phyloP scores from a whole-genome alignment of 2,888 invertebrate species.

The Drosophila paramelanica region DNA sequence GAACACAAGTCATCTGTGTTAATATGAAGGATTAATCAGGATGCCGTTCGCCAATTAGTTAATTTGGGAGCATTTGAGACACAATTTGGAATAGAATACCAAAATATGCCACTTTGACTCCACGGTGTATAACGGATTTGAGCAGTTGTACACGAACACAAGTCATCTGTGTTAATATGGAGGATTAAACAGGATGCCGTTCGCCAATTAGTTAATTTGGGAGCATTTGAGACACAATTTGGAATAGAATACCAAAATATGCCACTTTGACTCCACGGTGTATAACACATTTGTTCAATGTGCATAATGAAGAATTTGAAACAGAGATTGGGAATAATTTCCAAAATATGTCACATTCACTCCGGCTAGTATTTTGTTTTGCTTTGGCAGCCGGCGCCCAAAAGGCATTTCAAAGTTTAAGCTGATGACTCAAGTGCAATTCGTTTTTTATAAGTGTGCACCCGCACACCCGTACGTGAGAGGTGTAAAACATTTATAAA shows the following conservation, averaged over 20 bases:
- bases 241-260: constrained; percentile 15
- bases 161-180: too few relatives aligned
- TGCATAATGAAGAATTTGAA: constrained; percentile 56
- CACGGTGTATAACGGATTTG: too few relatives aligned
- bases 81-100: too few relatives aligned
- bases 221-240: too few relatives aligned
- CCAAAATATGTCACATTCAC: constrained; percentile 53
- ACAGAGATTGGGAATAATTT: constrained; percentile 40
- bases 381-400: constrained; percentile 4
- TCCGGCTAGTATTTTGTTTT: constrained; percentile 11
- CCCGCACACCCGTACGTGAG: neutral
- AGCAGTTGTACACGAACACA: too few relatives aligned
- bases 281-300: constrained; percentile 18
- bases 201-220: too few relatives aligned
- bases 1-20: constrained; percentile 51
- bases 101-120: too few relatives aligned
- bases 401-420: constrained; percentile 4
- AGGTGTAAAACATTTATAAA: constrained; percentile 14
- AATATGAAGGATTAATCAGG: constrained; percentile 36
- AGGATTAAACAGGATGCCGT: too few relatives aligned
- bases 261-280: constrained; percentile 47
- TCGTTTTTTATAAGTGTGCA: neutral
- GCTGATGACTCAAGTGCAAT: constrained; percentile 63
- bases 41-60: constrained; percentile 10
- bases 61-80: too few relatives aligned